phyloP scores from a whole-genome alignment of 1,140 invertebrate genomes.

The Nylanderia fulva region DNA sequence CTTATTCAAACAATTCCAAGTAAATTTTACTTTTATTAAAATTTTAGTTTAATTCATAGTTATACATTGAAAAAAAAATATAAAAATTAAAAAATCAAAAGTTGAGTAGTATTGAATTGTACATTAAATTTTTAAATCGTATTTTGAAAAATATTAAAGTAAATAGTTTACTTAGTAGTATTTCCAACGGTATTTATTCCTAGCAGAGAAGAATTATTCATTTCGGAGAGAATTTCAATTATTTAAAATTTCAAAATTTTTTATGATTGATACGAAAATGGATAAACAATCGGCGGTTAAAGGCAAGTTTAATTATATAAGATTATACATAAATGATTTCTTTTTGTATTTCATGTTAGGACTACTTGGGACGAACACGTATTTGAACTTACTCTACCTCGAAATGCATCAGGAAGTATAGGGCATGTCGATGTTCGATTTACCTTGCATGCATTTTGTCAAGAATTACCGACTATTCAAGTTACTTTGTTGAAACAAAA shows the following conservation, averaged over 20 bases:
- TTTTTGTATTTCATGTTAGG: slow-evolving; percentile 77
- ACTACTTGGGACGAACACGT: slow-evolving; percentile 96
- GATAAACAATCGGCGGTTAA: neutral
- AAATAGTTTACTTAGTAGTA: no score
- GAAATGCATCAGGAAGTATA: slow-evolving; percentile 89
- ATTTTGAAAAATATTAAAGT: no score
- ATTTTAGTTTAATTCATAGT: no score
- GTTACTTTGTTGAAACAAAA: slow-evolving; percentile 95
- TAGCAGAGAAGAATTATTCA: no score
- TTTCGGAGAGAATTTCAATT: no score
- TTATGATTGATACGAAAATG: neutral
- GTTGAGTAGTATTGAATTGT: neutral
- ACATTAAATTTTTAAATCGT: no score
- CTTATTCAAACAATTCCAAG: no score
- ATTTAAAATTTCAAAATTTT: neutral
- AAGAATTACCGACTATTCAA: slow-evolving; percentile 88
- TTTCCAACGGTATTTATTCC: no score
- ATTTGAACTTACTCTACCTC: slow-evolving; percentile 94
- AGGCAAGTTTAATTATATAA: neutral
- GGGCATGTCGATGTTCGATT: slow-evolving; percentile 96
- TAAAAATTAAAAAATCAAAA: neutral
- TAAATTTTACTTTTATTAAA: no score
- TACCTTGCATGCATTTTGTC: slow-evolving; percentile 91
- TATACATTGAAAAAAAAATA: no score
- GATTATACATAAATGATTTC: neutral